Percentiles rank a stretch among this genome's conserved stretches.
Conservation (phyloP, 64 coral and sea anemone species). For the Montipora efflorescens region DNA sequence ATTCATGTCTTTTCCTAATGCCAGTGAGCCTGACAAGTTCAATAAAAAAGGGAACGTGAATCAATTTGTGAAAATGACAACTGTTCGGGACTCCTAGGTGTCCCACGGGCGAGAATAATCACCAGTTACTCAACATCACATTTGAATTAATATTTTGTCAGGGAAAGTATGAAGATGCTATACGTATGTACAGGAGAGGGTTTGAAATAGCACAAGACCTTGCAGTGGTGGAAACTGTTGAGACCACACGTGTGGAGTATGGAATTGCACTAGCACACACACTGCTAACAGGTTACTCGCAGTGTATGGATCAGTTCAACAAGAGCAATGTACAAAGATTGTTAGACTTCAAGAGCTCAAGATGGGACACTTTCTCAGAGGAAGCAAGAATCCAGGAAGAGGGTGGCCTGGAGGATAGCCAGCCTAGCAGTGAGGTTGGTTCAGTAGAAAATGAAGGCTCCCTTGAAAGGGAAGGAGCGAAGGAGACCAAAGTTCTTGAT, state of each 20-base stretch:
- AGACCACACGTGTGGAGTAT: constrained; percentile 78
- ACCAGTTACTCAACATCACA: not conserved
- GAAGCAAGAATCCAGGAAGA: constrained; percentile 53
- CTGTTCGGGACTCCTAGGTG: too few relatives aligned
- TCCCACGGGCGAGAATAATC: too few relatives aligned
- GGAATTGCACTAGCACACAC: constrained; percentile 83
- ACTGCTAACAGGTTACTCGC: constrained; percentile 67
- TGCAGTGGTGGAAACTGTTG: constrained; percentile 59
- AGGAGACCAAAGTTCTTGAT: not conserved
- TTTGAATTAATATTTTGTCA: not conserved
- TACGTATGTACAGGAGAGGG: constrained; percentile 90
- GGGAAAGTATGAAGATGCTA: constrained; percentile 87
- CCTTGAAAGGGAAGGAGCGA: not conserved
- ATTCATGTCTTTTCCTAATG: too few relatives aligned
- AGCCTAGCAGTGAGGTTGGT: constrained; percentile 47
- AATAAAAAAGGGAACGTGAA: too few relatives aligned
- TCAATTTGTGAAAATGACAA: too few relatives aligned
- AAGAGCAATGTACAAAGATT: constrained; percentile 83
- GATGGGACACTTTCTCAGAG: constrained; percentile 80
- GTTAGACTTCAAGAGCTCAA: constrained; percentile 86
- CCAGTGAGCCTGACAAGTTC: too few relatives aligned
- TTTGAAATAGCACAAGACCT: constrained; percentile 93
- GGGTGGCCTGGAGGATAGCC: not conserved
- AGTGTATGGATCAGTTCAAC: constrained; percentile 81
- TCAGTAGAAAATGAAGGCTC: constrained; percentile 39